These are phyloP conservation scores for Cariama cristata DNA, from an alignment of 2,113 vertebrate species.

Conservation along the genomic window DNA sequence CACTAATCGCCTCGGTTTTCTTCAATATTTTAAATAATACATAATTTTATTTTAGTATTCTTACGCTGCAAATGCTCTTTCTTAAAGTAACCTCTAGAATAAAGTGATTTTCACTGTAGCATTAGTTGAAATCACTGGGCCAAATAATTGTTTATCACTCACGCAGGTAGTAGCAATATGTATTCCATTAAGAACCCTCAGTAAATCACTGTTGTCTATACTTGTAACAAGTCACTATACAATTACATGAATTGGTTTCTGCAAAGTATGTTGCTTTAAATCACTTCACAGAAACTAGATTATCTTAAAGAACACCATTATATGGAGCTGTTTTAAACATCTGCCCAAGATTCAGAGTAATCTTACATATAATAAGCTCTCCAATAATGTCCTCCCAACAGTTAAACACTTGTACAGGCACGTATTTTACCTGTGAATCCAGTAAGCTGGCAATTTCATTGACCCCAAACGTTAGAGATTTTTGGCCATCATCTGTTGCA, in stretches of 20 bases:
- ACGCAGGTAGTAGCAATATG: neutral
- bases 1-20: neutral
- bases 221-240: neutral
- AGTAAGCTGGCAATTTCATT: constrained; percentile 69
- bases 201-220: neutral
- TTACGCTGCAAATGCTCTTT: neutral
- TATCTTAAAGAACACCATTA: neutral
- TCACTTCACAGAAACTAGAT: neutral
- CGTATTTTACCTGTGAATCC: constrained; percentile 73
- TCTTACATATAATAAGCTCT: neutral
- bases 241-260: neutral
- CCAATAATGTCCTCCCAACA: neutral
- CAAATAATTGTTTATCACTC: neutral
- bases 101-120: neutral
- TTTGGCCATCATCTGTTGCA: constrained; percentile 41
- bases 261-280: neutral
- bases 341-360: neutral
- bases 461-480: constrained; percentile 6
- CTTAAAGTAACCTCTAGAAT: neutral
- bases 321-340: neutral
- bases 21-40: neutral
- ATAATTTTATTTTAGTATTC: neutral
- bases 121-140: neutral
- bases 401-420: neutral
- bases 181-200: neutral